Percentiles rank a stretch among this genome's conserved stretches.
phyloP scores from a whole-genome alignment of 1,140 invertebrate species.

The Ips typographus region DNA sequence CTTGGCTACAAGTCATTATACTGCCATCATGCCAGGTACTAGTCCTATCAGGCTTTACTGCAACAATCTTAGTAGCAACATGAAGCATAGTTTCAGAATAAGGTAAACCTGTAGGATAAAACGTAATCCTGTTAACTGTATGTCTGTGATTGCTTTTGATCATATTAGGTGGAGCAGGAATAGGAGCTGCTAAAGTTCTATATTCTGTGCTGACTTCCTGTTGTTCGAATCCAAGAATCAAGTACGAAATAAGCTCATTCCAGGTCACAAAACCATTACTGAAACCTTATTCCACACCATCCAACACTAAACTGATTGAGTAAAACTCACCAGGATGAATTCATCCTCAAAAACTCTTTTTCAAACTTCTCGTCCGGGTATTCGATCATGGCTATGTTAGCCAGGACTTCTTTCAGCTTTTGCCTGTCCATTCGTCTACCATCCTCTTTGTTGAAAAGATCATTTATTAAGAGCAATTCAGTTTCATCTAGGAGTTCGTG shows the following conservation, averaged over 20 bases:
- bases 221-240: conserved; percentile 65
- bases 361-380: conserved; percentile 42
- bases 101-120: conserved; percentile 55
- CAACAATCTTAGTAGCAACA: not conserved
- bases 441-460: conserved; percentile 42
- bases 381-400: conserved; percentile 36
- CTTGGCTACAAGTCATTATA: conserved; percentile 66
- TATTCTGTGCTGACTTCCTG: conserved; percentile 55
- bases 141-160: conserved; percentile 64
- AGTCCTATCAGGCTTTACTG: conserved; percentile 52
- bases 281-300: not conserved
- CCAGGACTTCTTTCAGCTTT: conserved; percentile 40
- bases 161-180: conserved; percentile 58
- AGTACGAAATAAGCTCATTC: conserved; percentile 68
- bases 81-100: not conserved
- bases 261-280: conserved; percentile 62
- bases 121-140: conserved; percentile 61
- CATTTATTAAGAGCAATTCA: conserved; percentile 42
- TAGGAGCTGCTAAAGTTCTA: conserved; percentile 60
- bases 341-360: conserved; percentile 44
- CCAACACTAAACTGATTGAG: not conserved
- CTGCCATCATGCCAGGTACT: conserved; percentile 60
- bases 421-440: conserved; percentile 39
- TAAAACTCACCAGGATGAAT: conserved; percentile 37
- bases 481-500: conserved; percentile 43